phyloP scores from a whole-genome alignment of 53 echinoderm and acorn worm species.

The Luidia sarsii region DNA sequence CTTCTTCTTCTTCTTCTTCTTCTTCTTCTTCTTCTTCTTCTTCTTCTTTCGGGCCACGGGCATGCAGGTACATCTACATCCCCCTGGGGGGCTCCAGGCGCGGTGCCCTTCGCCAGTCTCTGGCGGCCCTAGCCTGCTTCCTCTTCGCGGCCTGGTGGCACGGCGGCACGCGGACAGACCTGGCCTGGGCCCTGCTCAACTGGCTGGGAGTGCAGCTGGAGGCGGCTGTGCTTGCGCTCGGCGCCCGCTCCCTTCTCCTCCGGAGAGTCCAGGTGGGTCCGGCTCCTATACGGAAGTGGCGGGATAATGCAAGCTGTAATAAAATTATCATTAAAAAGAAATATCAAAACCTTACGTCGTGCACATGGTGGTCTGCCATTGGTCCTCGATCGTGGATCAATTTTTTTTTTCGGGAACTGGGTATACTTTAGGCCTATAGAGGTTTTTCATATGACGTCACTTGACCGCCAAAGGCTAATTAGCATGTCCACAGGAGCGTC shows the following conservation, averaged over 20 bases:
- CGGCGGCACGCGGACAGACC: slow-evolving; percentile 41
- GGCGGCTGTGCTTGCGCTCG: slow-evolving; percentile 30
- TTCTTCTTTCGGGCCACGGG: not conserved
- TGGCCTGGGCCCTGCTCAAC: slow-evolving; percentile 72
- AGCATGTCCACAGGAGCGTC: too few species aligned
- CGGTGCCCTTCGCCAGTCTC: slow-evolving; percentile 65
- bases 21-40: not conserved
- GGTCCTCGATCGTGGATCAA: too few species aligned
- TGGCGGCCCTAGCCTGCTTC: slow-evolving; percentile 71
- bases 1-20: not conserved
- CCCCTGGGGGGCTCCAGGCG: slow-evolving; percentile 79
- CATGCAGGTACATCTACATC: slow-evolving; percentile 79
- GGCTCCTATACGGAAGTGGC: too few species aligned
- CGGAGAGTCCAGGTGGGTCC: slow-evolving; percentile 44
- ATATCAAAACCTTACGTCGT: too few species aligned
- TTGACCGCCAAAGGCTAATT: too few species aligned
- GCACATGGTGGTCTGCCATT: too few species aligned
- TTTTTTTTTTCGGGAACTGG: too few species aligned
- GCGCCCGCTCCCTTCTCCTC: not conserved
- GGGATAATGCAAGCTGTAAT: too few species aligned
- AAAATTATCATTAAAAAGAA: too few species aligned
- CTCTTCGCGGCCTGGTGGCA: slow-evolving; percentile 74
- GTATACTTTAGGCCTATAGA: too few species aligned
- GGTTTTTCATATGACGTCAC: too few species aligned
- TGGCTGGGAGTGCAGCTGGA: slow-evolving; percentile 75